Base-by-base conservation (phyloP, 2,888 invertebrate species). In the Dendrolimus houi region DNA sequence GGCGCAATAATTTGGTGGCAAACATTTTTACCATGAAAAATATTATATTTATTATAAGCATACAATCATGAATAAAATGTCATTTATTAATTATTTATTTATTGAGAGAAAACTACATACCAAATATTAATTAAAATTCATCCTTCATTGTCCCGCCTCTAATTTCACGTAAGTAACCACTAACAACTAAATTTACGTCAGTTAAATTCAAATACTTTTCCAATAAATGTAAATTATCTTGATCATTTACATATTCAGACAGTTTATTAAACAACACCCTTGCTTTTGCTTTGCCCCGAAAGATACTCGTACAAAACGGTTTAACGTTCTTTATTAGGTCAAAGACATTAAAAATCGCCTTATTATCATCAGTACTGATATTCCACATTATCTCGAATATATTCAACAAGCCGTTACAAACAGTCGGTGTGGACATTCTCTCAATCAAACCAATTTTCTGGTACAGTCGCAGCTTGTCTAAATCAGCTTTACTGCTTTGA, bases 361-460 rank as follows among this genome's bases (percentile, higher is more conserved):
- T 65, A 13, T 71, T 69, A 8, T 75, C 70, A 1, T 72, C 63
- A 0, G 62, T 64, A 12, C 66, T 67, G 41, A 71, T 72, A 0
- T 72, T 61, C 71, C 77, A 78, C 0, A 74, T 62, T 0, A 65
- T 62, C 53, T 65, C 64, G 54, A 85, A 81, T 14, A 87, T 75
- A 8, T 81, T 75, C 0, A 87, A 56, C 10, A 89, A 59, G 0
- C 87, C 87, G 47, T 79, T 74, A 52, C 89, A 89, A 0, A 83
- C 71, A 0, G 59, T 59, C 0, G 76, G 64, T 1, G 79, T 79
- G 0, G 79, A 72, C 65, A 87, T 64, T 9, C 74, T 70, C 61
- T 89, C 86, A 0, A 87, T 62, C 1, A 88, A 70, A 47, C 86
- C 88, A 53, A 85, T 83, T 57, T 72, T 76, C 58, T 79, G 70